A percentile compares a stretch with the other conserved stretches of the same genome.
These are phyloP conservation scores for Piaya cayana DNA, from an alignment of 2,113 vertebrate genomes.

Conservation along the genomic window DNA sequence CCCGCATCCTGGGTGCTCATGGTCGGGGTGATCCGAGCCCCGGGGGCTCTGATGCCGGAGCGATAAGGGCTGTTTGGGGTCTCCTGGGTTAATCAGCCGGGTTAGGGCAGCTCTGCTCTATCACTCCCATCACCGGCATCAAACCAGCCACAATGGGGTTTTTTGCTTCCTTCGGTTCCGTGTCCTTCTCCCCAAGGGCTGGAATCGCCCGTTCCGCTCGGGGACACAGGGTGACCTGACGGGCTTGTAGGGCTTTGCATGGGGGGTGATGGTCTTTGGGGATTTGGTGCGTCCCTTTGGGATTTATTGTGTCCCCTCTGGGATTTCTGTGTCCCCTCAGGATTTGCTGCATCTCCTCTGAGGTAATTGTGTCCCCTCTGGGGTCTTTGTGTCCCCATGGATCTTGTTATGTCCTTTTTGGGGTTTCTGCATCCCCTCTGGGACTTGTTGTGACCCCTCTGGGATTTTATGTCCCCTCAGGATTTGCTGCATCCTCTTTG, in stretches of 20 bases:
- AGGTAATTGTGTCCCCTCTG: not conserved
- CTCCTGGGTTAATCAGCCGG: not conserved
- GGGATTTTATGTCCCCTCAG: not conserved
- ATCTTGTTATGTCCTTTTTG: not conserved
- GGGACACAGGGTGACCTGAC: accelerated
- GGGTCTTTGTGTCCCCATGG: no score
- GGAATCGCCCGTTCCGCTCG: not conserved
- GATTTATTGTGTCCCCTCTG: not conserved
- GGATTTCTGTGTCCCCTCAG: not conserved
- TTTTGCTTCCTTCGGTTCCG: not conserved
- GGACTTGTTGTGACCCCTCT: not conserved
- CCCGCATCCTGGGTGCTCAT: not conserved
- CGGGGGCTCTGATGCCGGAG: not conserved
- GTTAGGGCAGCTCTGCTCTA: not conserved
- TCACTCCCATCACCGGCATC: conserved; percentile 24
- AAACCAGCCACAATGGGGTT: not conserved
- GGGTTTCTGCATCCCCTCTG: no score
- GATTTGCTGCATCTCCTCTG: not conserved
- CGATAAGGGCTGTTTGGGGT: not conserved
- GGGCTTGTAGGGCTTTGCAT: not conserved
- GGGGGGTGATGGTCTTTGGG: not conserved
- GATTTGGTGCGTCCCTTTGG: not conserved
- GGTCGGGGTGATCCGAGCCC: not conserved
- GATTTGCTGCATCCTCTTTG: not conserved
- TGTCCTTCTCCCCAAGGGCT: not conserved